These are phyloP conservation scores for Drosophila dunni DNA, from an alignment of 1,140 invertebrate genomes.

Conservation along the genomic window DNA sequence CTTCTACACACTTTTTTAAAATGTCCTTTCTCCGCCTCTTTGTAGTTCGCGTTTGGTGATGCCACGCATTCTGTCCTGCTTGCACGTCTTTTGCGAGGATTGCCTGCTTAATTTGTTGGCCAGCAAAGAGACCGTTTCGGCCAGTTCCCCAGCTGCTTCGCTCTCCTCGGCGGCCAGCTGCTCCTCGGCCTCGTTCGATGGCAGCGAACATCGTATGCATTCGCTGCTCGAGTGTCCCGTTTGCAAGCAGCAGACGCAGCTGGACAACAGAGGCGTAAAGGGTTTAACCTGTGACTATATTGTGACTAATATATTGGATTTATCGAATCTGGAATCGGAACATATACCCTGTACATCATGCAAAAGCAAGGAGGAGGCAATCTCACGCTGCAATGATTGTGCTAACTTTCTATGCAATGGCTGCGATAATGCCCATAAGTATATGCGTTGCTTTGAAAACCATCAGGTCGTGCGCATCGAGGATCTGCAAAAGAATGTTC, in stretches of 20 bases:
- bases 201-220: constrained; percentile 61
- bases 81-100: constrained; percentile 96
- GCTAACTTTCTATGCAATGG: constrained; percentile 96
- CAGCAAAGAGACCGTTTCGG: constrained; percentile 85
- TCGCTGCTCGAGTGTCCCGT: constrained; percentile 87
- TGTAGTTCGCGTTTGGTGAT: constrained; percentile 87
- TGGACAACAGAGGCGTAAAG: constrained; percentile 89
- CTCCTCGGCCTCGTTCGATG: constrained; percentile 82
- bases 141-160: constrained; percentile 54
- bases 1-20: background rate
- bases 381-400: constrained; percentile 96
- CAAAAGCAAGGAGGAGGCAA: constrained; percentile 94
- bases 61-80: constrained; percentile 94
- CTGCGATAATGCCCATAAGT: constrained; percentile 96
- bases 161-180: constrained; percentile 60
- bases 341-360: constrained; percentile 94
- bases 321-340: constrained; percentile 90
- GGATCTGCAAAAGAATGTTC: constrained; percentile 90
- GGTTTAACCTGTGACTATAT: constrained; percentile 93
- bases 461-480: constrained; percentile 95
- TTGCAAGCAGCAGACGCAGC: constrained; percentile 93
- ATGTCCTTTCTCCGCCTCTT: background rate
- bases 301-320: constrained; percentile 93
- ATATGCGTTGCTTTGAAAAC: constrained; percentile 97
- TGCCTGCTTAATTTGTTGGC: constrained; percentile 93